phyloP scores from a whole-genome alignment of 2,113 vertebrate species.

The Ardeotis arabs region DNA sequence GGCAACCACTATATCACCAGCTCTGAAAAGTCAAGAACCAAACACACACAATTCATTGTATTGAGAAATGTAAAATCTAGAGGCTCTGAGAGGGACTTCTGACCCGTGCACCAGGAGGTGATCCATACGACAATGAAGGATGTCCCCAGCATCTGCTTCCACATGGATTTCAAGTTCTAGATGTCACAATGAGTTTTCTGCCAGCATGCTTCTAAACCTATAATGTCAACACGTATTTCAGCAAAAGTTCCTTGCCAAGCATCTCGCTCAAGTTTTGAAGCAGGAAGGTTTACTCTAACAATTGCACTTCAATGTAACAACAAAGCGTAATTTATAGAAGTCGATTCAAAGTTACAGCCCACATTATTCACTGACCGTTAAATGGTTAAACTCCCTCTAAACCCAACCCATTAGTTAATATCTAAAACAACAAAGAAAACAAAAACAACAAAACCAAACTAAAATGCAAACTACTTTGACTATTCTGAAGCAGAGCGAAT shows the following conservation, averaged over 20 bases:
- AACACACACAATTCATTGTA: not conserved
- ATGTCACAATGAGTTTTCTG: not conserved
- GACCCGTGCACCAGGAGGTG: not conserved
- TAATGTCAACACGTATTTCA: not conserved
- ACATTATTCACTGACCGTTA: not conserved
- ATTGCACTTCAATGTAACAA: not conserved
- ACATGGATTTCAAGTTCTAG: accelerated
- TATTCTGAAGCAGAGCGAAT: not conserved
- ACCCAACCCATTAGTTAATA: not conserved
- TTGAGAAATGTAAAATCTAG: not conserved
- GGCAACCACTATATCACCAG: not conserved
- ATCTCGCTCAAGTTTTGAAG: not conserved
- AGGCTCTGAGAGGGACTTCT: no score
- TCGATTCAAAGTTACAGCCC: not conserved
- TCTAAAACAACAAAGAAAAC: not conserved
- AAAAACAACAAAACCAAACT: not conserved
- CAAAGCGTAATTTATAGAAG: not conserved
- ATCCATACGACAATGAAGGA: no score
- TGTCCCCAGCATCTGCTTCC: not conserved
- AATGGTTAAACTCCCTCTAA: not conserved
- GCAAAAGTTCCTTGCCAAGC: not conserved
- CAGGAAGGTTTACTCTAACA: not conserved
- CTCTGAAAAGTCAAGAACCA: not conserved
- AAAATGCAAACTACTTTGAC: not conserved
- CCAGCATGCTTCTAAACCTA: not conserved